Evolutionary conservation across 2,888 invertebrate genomes (phyloP), one percentile per base, ranked within the genome.

Genomic region (Spisula subtruncata): DNA sequence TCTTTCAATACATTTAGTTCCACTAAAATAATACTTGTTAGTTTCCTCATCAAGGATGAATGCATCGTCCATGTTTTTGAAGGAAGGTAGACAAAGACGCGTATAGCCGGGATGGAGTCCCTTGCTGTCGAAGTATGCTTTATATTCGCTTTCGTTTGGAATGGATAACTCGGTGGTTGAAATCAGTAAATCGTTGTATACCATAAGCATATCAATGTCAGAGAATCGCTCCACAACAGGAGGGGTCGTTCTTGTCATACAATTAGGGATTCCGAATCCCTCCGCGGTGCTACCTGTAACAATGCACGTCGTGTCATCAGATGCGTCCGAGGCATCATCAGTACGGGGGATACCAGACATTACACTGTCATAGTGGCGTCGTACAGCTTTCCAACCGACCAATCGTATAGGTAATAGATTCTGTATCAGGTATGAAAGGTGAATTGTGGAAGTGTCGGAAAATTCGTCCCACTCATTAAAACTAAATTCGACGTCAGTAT

Each of bases 241-340:
- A 12, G 66, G 66, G 0, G 18, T 32, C 8, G 75, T 75, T 51
- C 86, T 83, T 29, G 48, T 71, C 18, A 90, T 75, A 71, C 88
- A 86, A 48, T 84, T 54, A 0, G 90, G 90, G n/a, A 90, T 86
- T 14, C 84, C 86, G 82, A 86, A 90, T 8, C 90, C 90, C 66
- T 90, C 90, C 5, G 87, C 81, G 25, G 75, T 90, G 54, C 90
- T 90, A 25, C 90, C 90, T 10, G 88, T 88, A 6, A 86, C 88
- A 29, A 90, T 82, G 25, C 35, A 85, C 2, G 75, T 25, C 12
- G 32, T 18, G 8, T 18, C 25, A 32, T 29, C 32, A 32, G 18
- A 12, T 16, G 41, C 18, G n/a, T 46, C 48, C 0, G 80, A n/a
- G n/a, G 48, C 41, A 0, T 0, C 51, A 1, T n/a, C 16, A 29